Conservation (phyloP, 2,113 vertebrate species). For the Pterocles gutturalis region DNA sequence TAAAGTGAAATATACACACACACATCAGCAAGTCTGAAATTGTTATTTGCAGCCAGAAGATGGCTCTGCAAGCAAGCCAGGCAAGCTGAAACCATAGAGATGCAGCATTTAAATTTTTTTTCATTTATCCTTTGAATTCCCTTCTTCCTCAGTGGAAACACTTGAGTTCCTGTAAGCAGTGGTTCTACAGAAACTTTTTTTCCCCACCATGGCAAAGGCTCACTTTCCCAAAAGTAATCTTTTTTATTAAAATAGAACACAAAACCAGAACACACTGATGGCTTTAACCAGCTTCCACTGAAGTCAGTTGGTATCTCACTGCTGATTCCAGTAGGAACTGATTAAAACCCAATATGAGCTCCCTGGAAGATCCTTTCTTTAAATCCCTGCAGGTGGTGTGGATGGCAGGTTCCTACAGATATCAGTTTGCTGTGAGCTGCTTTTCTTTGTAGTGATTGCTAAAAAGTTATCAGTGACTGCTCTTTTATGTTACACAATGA, state of each 20-base stretch:
- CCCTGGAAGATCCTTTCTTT: background rate
- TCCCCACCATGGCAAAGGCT: background rate
- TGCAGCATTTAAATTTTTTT: background rate
- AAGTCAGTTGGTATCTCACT: background rate
- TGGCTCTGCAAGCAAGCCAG: conserved; percentile 62
- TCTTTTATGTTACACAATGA: background rate
- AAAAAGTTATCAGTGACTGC: background rate
- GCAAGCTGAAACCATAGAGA: conserved; percentile 20
- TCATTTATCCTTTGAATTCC: background rate
- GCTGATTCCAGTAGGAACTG: background rate
- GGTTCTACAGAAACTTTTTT: background rate
- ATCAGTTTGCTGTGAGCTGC: background rate
- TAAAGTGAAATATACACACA: background rate
- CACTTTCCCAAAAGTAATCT: background rate
- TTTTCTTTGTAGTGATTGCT: background rate
- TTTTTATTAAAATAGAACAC: background rate
- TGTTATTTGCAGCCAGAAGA: conserved; percentile 53
- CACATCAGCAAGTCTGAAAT: background rate
- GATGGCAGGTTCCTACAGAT: background rate
- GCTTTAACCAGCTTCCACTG: background rate
- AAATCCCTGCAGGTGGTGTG: background rate
- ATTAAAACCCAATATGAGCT: background rate
- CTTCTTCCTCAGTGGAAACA: background rate
- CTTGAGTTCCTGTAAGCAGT: background rate
- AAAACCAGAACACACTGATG: background rate